Conservation (phyloP, 92 coral and sea anemone species). For the Umimayanthus kanabou region DNA sequence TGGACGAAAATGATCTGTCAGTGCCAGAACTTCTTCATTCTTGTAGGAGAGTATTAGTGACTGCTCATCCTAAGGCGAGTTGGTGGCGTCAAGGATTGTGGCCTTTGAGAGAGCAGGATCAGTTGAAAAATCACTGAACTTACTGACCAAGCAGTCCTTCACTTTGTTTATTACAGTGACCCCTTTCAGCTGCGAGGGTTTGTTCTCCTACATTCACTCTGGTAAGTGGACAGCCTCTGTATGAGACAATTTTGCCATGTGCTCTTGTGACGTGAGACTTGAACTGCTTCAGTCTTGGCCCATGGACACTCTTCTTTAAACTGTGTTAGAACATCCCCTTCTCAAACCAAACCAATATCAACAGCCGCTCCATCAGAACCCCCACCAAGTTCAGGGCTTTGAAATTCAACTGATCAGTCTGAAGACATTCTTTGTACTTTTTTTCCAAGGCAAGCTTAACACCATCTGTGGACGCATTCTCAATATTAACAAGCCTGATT, state of each 20-base stretch:
- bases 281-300: constrained; percentile 25
- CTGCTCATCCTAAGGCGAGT: constrained; percentile 29
- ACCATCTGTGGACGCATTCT: constrained; percentile 25
- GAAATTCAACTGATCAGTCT: constrained; percentile 9
- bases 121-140: constrained; percentile 15
- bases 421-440: constrained; percentile 16
- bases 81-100: constrained; percentile 9
- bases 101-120: constrained; percentile 37
- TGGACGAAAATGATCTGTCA: constrained; percentile 62
- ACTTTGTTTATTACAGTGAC: constrained; percentile 2
- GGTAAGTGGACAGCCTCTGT: constrained; percentile 6
- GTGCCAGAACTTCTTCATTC: constrained; percentile 34
- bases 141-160: constrained; percentile 3
- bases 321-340: constrained; percentile 15
- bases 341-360: constrained; percentile 10
- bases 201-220: constrained; percentile 20
- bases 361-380: constrained; percentile 37
- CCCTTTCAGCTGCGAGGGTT: constrained; percentile 10
- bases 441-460: constrained; percentile 26
- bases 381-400: constrained; percentile 18
- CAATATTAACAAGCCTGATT: constrained; percentile 25
- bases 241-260: constrained; percentile 7
- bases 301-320: constrained; percentile 22
- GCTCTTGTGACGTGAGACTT: constrained; percentile 1
- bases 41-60: constrained; percentile 18